A percentile compares a stretch with the other conserved stretches of the same genome.
These are phyloP conservation scores for Caenorhabditis virilis DNA, from an alignment of 2,888 invertebrate genomes.

Conservation along the genomic window DNA sequence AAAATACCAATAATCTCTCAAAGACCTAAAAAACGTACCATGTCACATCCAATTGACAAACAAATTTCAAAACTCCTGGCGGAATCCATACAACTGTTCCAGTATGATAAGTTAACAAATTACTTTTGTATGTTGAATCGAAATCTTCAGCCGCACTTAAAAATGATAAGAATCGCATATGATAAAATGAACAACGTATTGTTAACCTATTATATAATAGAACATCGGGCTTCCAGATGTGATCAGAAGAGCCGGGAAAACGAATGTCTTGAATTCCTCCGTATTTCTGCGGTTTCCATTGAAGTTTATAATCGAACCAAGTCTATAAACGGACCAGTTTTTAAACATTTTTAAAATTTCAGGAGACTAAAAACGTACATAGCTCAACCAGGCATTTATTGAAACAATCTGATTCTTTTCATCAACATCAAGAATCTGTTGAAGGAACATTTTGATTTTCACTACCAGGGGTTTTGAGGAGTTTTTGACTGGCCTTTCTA, in stretches of 20 bases:
- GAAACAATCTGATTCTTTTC: constrained; percentile 63
- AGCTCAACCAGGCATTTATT: constrained; percentile 63
- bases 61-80: constrained; percentile 58
- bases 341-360: not conserved
- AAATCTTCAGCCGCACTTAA: constrained; percentile 57
- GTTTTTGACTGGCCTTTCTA: constrained; percentile 70
- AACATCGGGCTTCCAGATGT: constrained; percentile 84
- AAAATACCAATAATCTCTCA: not conserved
- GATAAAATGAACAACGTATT: too few species aligned
- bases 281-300: constrained; percentile 58
- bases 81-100: constrained; percentile 64
- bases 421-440: constrained; percentile 72
- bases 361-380: constrained; percentile 52
- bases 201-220: constrained; percentile 57
- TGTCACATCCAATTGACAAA: constrained; percentile 51
- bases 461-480: constrained; percentile 69
- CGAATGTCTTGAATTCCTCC: constrained; percentile 60
- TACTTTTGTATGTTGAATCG: constrained; percentile 58
- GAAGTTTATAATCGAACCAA: constrained; percentile 60
- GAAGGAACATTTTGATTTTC: constrained; percentile 70
- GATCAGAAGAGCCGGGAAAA: constrained; percentile 59
- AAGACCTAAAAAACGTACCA: constrained; percentile 12
- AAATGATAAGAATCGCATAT: too few species aligned
- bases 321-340: constrained; percentile 29
- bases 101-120: constrained; percentile 53